phyloP scores from a whole-genome alignment of 2,797 vertebrate species.

The Pangasius sanitwongsei region DNA sequence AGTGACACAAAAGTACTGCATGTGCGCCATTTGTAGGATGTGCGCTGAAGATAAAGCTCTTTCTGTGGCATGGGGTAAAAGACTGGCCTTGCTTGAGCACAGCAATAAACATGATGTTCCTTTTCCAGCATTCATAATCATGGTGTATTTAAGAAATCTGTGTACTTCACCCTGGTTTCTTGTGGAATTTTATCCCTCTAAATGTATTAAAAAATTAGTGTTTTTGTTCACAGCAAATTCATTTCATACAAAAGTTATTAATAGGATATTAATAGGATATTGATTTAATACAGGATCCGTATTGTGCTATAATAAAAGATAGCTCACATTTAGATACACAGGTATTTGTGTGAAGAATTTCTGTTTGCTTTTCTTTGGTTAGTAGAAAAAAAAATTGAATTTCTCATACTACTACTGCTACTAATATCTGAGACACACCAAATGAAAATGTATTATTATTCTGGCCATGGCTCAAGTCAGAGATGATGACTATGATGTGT shows the following conservation, averaged over 20 bases:
- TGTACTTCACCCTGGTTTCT: not conserved
- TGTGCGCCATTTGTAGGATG: not conserved
- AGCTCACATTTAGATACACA: not conserved
- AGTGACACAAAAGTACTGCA: not conserved
- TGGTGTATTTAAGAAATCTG: not conserved
- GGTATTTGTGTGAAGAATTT: not conserved
- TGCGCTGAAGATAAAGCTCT: not conserved
- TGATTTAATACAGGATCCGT: not conserved
- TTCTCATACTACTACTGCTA: not conserved
- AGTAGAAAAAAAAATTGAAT: not conserved
- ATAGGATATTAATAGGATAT: not conserved
- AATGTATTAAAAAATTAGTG: not conserved
- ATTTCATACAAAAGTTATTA: not conserved
- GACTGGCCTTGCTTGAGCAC: not conserved
- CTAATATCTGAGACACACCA: slow-evolving; percentile 15
- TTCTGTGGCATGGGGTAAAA: not conserved
- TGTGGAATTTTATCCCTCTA: not conserved
- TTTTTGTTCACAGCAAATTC: not conserved
- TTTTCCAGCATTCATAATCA: not conserved
- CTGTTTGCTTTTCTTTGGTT: not conserved
- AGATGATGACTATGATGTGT: slow-evolving; percentile 43
- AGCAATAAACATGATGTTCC: not conserved
- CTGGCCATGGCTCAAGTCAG: slow-evolving; percentile 38
- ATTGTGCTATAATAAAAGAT: not conserved
- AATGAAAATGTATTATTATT: slow-evolving; percentile 40